Evolutionary conservation across 2,113 vertebrate species (phyloP).

Genomic region (Oostethus manadensis): DNA sequence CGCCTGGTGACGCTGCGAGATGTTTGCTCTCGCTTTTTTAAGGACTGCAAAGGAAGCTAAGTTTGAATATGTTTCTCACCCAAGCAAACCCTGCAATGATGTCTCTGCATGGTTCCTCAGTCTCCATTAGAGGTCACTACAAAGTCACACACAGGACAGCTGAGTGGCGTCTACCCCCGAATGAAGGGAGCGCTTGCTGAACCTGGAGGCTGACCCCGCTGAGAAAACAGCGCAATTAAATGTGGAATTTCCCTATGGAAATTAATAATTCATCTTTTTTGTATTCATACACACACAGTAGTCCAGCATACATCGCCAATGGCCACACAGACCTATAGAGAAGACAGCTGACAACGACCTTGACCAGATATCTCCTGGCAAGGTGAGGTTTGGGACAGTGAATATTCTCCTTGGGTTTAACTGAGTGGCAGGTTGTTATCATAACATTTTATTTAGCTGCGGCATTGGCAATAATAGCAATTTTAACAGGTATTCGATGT

Average conservation of each 20-base stretch:
- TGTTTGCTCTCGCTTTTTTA: not conserved
- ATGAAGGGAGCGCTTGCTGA: slow-evolving; percentile 14
- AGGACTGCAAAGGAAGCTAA: no score
- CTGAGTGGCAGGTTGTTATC: slow-evolving; percentile 37
- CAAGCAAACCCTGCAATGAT: not conserved
- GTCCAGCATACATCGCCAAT: slow-evolving; percentile 15
- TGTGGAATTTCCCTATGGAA: slow-evolving; percentile 14
- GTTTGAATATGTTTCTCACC: no score
- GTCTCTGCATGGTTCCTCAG: slow-evolving; percentile 15
- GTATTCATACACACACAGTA: slow-evolving; percentile 23
- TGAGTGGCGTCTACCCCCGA: slow-evolving; percentile 8
- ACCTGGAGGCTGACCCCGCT: slow-evolving; percentile 11
- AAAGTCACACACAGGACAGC: slow-evolving; percentile 41
- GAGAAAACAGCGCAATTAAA: slow-evolving; percentile 40
- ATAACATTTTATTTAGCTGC: slow-evolving; percentile 31
- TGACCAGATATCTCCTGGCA: slow-evolving; percentile 29
- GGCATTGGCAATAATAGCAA: slow-evolving; percentile 12
- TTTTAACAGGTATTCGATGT: slow-evolving; percentile 8
- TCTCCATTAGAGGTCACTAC: slow-evolving; percentile 44
- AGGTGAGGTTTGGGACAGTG: slow-evolving; percentile 7
- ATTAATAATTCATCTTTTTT: slow-evolving; percentile 38
- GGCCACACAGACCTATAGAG: slow-evolving; percentile 4
- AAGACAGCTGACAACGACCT: slow-evolving; percentile 29
- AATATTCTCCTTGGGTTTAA: slow-evolving; percentile 24
- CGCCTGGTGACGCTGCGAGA: not conserved